Evolutionary conservation across 1,140 invertebrate species (phyloP), one percentile per base, ranked within the genome.

Genomic region (Papilio polytes): DNA sequence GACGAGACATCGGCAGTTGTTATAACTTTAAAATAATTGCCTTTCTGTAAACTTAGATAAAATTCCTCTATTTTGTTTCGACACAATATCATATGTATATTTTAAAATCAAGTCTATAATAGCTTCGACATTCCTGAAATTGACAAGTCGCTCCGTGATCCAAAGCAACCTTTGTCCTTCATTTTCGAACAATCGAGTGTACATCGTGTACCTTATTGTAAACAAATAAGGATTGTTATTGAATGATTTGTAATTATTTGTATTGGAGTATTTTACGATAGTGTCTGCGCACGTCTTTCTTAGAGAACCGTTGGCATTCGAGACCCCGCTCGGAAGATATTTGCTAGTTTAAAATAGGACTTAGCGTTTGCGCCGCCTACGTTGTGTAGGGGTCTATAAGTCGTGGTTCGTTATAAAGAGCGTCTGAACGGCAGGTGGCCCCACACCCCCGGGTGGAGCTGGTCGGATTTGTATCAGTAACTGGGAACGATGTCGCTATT

Each of bases 331-430:
- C 63, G 77, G 81, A 82, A 74, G 81, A 82, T 63, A 82, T 79
- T 63, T 22, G 15, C 80, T 36, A 76, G 74, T 81, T 77, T 70
- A 72, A 74, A 81, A 82, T 59, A 74, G 46, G 44, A 74, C 73
- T 74, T 51, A 74, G 73, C 26, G 51, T 74, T 74, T 48, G 44
- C 46, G 44, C 36, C 48, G 86, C 88, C 86, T 83, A 88, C 89
- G 84, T 87, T 82, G 76, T 81, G 82, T 79, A 73, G 85, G 70
- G 84, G 80, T 82, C 84, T 91, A 93, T 91, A 92, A 91, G 92
- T 91, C 88, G 86, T 83, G 83, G 85, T 91, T 92, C 86, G 90
- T 90, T 93, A 91, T 90, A 86, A 86, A 84, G 85, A 88, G 82
- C 82, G 84, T 84, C 84, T 84, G 79, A 80, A 83, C 86, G 89